phyloP scores from a whole-genome alignment of 2,113 vertebrate genomes.

The Hemichromis elongatus region DNA sequence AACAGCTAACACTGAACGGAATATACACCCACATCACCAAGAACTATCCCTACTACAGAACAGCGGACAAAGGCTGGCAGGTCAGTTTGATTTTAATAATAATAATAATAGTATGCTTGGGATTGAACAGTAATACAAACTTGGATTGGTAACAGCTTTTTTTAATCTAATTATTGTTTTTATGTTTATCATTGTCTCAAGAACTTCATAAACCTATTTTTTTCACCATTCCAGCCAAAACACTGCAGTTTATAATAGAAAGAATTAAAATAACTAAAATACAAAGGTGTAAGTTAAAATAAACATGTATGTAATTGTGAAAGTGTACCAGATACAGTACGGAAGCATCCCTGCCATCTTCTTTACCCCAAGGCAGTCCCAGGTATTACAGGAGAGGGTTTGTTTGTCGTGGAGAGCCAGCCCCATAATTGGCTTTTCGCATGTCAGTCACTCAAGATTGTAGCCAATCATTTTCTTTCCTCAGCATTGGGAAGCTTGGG shows the following conservation, averaged over 20 bases:
- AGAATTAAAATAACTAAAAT: neutral
- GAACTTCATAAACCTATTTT: neutral
- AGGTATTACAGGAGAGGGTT: neutral
- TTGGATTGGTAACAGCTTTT: neutral
- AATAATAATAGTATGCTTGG: neutral
- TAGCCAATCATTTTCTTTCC: neutral
- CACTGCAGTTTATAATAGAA: neutral
- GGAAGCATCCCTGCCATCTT: neutral
- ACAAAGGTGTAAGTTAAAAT: neutral
- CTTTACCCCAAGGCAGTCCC: too few species aligned
- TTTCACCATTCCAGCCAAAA: neutral
- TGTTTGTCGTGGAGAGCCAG: neutral
- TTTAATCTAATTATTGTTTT: neutral
- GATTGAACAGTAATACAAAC: neutral
- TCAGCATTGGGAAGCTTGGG: neutral
- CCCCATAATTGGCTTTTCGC: neutral
- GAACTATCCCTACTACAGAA: conserved; percentile 96
- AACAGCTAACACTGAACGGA: conserved; percentile 93
- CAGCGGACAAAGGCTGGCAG: conserved; percentile 99
- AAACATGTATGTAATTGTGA: neutral
- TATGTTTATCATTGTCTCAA: neutral
- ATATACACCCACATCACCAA: conserved; percentile 98
- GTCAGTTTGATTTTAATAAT: conserved; percentile 61
- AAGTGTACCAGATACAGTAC: neutral
- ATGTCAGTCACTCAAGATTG: neutral